phyloP scores from a whole-genome alignment of 2,797 vertebrate genomes.

The Spea hammondii region DNA sequence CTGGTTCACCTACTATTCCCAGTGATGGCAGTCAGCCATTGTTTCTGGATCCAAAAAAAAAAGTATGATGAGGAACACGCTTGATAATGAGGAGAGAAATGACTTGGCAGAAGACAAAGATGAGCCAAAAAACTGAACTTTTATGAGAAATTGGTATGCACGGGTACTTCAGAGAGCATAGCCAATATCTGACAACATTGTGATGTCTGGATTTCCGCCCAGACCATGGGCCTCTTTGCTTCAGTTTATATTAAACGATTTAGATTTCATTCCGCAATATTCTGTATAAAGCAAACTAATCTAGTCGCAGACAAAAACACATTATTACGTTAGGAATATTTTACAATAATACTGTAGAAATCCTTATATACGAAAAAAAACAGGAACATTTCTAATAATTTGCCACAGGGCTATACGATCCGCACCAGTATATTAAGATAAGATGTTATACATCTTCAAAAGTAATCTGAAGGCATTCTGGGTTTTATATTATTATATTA shows the following conservation, averaged over 20 bases:
- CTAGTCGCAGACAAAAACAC: conserved; percentile 44
- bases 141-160: conserved; percentile 45
- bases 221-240: conserved; percentile 40
- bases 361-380: neutral
- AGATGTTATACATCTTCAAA: conserved; percentile 17
- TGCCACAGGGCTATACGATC: neutral
- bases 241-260: conserved; percentile 51
- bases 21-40: conserved; percentile 42
- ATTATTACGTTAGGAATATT: conserved; percentile 27
- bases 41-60: conserved; percentile 26
- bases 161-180: conserved; percentile 29
- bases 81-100: conserved; percentile 52
- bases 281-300: conserved; percentile 45
- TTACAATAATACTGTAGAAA: conserved; percentile 21
- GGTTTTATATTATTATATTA: neutral
- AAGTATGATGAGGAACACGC: conserved; percentile 17
- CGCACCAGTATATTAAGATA: conserved; percentile 18
- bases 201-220: conserved; percentile 43
- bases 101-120: conserved; percentile 45
- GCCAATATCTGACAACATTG: conserved; percentile 47
- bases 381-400: conserved; percentile 18
- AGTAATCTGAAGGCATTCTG: conserved; percentile 17
- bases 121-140: conserved; percentile 30
- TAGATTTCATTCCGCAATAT: conserved; percentile 49
- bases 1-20: conserved; percentile 31